A percentile compares a stretch with the other conserved stretches of the same genome.
Evolutionary conservation across 2,888 invertebrate species (phyloP).

Genomic region (Smittia sp.): DNA sequence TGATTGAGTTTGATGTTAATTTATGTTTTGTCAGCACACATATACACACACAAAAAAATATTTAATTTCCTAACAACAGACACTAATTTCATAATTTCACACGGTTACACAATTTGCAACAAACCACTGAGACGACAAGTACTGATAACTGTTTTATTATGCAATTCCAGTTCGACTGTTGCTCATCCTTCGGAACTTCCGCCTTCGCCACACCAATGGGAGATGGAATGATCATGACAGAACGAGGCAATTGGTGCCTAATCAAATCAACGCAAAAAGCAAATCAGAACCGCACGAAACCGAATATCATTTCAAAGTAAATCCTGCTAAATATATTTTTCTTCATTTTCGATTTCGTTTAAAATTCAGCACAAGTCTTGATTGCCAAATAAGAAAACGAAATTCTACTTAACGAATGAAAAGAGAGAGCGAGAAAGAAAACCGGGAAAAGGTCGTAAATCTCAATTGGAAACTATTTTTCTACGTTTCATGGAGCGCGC

Average conservation of each 20-base stretch:
- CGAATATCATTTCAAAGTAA: constrained; percentile 7
- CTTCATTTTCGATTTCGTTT: background rate
- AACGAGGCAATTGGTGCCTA: constrained; percentile 56
- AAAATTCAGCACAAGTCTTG: background rate
- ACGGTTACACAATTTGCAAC: background rate
- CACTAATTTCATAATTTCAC: constrained; percentile 16
- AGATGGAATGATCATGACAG: constrained; percentile 74
- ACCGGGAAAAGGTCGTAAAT: background rate
- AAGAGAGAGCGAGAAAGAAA: background rate
- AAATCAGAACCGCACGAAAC: background rate
- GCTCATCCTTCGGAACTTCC: constrained; percentile 98
- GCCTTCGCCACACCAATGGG: constrained; percentile 98
- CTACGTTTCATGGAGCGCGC: background rate
- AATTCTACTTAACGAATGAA: background rate
- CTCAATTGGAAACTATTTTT: constrained; percentile 15
- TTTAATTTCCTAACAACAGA: constrained; percentile 36
- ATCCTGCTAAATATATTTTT: background rate
- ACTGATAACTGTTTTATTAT: constrained; percentile 32
- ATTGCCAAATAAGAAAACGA: background rate
- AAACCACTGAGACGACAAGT: background rate
- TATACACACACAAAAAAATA: constrained; percentile 33
- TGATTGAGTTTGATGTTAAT: constrained; percentile 17
- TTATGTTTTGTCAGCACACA: background rate
- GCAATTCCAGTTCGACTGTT: constrained; percentile 83
- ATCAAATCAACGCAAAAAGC: constrained; percentile 42